A percentile compares a stretch with the other conserved stretches of the same genome.
These are phyloP conservation scores for Paralichthys olivaceus DNA, from an alignment of 2,113 vertebrate species.

Conservation along the genomic window DNA sequence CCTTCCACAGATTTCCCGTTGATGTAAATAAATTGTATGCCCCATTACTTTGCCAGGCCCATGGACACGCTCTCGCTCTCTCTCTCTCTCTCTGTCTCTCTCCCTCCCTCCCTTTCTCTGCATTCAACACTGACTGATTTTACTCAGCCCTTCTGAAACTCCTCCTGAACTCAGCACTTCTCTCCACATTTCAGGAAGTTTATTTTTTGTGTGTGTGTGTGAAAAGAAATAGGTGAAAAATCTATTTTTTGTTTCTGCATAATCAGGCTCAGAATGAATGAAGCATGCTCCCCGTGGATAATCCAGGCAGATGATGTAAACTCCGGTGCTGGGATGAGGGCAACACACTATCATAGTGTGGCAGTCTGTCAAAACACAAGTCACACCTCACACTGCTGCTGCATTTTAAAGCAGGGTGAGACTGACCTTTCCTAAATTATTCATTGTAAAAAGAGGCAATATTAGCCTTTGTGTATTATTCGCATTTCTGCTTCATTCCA, in stretches of 20 bases:
- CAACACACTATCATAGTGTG: constrained; percentile 23
- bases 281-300: constrained; percentile 32
- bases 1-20: constrained; percentile 61
- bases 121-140: constrained; percentile 17
- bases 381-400: constrained; percentile 31
- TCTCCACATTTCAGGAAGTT: constrained; percentile 12
- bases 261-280: constrained; percentile 23
- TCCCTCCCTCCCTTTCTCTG: not conserved
- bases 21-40: constrained; percentile 77
- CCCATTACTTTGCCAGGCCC: constrained; percentile 64
- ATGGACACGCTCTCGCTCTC: constrained; percentile 11
- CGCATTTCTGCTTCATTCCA: not conserved
- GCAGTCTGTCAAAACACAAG: constrained; percentile 56
- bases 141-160: constrained; percentile 24
- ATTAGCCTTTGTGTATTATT: not conserved
- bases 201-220: not conserved
- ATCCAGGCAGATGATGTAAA: constrained; percentile 43
- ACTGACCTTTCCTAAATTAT: constrained; percentile 25
- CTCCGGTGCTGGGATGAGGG: constrained; percentile 26
- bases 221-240: not conserved
- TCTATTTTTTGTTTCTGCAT: constrained; percentile 9
- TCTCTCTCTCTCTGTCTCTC: not conserved
- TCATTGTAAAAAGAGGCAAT: not conserved
- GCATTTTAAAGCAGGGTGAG: constrained; percentile 32
- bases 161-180: not conserved